A percentile compares a stretch with the other conserved stretches of the same genome.
Conservation (phyloP, 2,888 invertebrate species). For the Sphecodes monilicornis region DNA sequence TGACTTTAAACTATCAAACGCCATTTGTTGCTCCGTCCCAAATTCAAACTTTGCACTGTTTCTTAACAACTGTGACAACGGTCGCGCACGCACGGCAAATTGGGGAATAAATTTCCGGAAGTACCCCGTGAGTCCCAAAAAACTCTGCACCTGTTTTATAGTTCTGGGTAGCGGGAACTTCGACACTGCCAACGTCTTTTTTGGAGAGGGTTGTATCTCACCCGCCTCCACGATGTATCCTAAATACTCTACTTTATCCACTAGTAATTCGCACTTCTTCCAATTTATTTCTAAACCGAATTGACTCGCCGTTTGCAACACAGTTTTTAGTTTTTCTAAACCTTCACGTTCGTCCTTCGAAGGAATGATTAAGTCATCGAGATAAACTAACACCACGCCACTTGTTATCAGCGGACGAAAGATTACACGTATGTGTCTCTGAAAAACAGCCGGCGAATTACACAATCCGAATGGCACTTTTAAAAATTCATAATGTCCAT, state of each 20-base stretch:
- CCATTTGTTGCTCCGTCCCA: neutral
- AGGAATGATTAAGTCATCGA: slow-evolving; percentile 34
- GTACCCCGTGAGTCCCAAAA: slow-evolving; percentile 4
- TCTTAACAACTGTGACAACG: neutral
- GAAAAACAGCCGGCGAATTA: slow-evolving; percentile 46
- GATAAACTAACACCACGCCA: neutral
- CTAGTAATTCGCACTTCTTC: slow-evolving; percentile 10
- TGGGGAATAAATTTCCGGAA: no score
- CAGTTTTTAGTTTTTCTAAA: neutral
- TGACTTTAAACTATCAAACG: slow-evolving; percentile 21
- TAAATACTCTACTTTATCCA: slow-evolving; percentile 4
- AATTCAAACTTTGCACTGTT: neutral
- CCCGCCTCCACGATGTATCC: slow-evolving; percentile 19
- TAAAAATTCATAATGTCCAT: slow-evolving; percentile 69
- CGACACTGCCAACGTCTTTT: slow-evolving; percentile 55
- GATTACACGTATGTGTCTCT: slow-evolving; percentile 56
- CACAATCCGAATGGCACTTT: slow-evolving; percentile 71
- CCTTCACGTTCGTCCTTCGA: neutral
- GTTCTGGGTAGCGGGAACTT: slow-evolving; percentile 52
- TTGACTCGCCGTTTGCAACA: slow-evolving; percentile 2
- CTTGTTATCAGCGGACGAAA: slow-evolving; percentile 55
- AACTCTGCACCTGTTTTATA: slow-evolving; percentile 23
- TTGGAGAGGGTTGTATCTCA: slow-evolving; percentile 3
- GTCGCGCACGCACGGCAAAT: neutral
- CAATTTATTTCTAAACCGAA: slow-evolving; percentile 23